Evolutionary conservation across 2,113 vertebrate species (phyloP).

Genomic region (Polyodon spathula): DNA sequence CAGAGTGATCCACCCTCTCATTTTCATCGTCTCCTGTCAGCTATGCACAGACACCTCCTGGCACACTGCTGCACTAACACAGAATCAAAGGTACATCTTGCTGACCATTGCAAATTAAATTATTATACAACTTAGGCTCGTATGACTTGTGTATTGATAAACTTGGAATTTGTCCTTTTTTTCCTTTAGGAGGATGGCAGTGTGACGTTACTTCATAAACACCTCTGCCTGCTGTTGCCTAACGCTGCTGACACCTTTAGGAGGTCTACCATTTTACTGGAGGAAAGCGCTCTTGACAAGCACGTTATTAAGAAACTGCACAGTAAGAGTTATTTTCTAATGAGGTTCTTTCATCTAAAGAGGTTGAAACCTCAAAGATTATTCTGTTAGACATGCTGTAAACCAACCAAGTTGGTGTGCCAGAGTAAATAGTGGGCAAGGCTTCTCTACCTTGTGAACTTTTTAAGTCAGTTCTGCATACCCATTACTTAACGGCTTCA

Average conservation of each 20-base stretch:
- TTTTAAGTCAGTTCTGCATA: neutral
- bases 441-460: no score
- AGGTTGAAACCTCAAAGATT: no score
- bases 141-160: neutral
- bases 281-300: conserved; percentile 55
- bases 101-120: neutral
- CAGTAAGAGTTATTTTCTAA: conserved; percentile 35
- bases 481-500: neutral
- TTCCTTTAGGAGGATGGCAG: conserved; percentile 52
- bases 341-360: no score
- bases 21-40: conserved; percentile 63
- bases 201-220: conserved; percentile 54
- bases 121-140: neutral
- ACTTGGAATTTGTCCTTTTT: neutral
- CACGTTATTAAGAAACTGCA: conserved; percentile 61
- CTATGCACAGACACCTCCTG: conserved; percentile 64
- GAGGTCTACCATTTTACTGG: conserved; percentile 52
- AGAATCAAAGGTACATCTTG: conserved; percentile 39
- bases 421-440: no score
- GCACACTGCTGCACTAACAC: conserved; percentile 58
- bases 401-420: no score
- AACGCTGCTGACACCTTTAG: conserved; percentile 60
- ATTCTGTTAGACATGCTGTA: no score
- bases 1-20: conserved; percentile 59
- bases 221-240: conserved; percentile 58